Conservation (phyloP, 1,140 invertebrate species). For the Planococcus citri region DNA sequence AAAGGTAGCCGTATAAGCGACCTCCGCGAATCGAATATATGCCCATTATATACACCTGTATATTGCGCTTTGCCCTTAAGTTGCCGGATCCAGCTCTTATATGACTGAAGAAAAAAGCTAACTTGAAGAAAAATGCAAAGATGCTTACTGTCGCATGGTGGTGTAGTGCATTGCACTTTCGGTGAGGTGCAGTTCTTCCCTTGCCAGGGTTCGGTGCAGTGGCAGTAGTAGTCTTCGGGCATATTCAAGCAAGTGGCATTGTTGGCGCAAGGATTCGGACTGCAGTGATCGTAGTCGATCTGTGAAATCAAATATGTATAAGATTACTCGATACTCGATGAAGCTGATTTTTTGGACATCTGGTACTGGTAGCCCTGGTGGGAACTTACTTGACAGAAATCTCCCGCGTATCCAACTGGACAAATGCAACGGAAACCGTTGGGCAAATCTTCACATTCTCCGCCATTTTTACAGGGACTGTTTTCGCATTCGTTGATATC, state of each 20-base stretch:
- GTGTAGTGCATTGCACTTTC: neutral
- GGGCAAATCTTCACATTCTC: conserved; percentile 47
- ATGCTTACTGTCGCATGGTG: conserved; percentile 12
- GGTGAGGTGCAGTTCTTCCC: conserved; percentile 79
- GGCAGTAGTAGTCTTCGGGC: conserved; percentile 75
- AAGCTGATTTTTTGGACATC: neutral
- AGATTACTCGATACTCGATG: neutral
- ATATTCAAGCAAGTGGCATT: conserved; percentile 69
- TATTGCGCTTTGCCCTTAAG: no score
- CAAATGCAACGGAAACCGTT: conserved; percentile 50
- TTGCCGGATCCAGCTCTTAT: no score
- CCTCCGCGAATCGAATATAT: neutral
- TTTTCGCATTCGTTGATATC: conserved; percentile 37
- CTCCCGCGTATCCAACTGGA: conserved; percentile 64
- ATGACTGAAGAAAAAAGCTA: no score
- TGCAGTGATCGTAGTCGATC: conserved; percentile 38
- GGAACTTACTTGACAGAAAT: conserved; percentile 55
- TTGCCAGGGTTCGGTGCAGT: conserved; percentile 71
- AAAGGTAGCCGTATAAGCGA: neutral
- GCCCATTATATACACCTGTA: neutral
- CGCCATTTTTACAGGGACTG: conserved; percentile 70
- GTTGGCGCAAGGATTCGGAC: conserved; percentile 66
- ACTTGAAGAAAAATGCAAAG: neutral
- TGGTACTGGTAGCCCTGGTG: neutral
- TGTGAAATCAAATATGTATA: neutral